These are phyloP conservation scores for Coregonus clupeaformis DNA, from an alignment of 2,113 vertebrate genomes.

Conservation along the genomic window DNA sequence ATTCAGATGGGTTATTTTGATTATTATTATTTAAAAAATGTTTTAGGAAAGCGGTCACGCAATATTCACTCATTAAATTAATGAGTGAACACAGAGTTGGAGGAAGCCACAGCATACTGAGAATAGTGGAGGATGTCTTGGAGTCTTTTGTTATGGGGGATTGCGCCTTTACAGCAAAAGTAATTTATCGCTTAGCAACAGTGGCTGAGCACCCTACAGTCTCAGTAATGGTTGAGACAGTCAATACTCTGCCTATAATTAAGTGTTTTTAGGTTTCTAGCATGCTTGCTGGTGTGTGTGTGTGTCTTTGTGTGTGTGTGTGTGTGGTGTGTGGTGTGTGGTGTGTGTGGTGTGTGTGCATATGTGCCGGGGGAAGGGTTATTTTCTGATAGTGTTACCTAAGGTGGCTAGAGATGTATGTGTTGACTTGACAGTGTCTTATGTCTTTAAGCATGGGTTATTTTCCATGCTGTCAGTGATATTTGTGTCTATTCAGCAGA, in stretches of 20 bases:
- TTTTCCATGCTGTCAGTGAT: conserved; percentile 30
- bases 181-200: conserved; percentile 75
- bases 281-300: conserved; percentile 7
- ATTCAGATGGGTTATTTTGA: neutral
- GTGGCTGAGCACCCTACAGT: conserved; percentile 42
- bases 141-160: conserved; percentile 27
- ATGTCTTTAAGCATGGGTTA: conserved; percentile 23
- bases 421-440: conserved; percentile 29
- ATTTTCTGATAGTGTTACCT: neutral
- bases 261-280: conserved; percentile 1
- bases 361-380: neutral
- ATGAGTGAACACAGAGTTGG: neutral
- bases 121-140: conserved; percentile 2
- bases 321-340: conserved; percentile 16
- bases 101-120: neutral
- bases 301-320: neutral
- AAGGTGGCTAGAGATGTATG: conserved; percentile 23
- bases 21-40: neutral
- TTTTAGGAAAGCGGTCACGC: neutral
- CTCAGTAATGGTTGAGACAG: conserved; percentile 37
- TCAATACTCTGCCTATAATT: conserved; percentile 26
- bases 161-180: conserved; percentile 49
- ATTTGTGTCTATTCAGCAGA: conserved; percentile 31
- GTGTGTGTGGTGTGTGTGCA: neutral
- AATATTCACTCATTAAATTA: neutral